Conservation (phyloP, 2,888 invertebrate genomes). For the Diploptera punctata region DNA sequence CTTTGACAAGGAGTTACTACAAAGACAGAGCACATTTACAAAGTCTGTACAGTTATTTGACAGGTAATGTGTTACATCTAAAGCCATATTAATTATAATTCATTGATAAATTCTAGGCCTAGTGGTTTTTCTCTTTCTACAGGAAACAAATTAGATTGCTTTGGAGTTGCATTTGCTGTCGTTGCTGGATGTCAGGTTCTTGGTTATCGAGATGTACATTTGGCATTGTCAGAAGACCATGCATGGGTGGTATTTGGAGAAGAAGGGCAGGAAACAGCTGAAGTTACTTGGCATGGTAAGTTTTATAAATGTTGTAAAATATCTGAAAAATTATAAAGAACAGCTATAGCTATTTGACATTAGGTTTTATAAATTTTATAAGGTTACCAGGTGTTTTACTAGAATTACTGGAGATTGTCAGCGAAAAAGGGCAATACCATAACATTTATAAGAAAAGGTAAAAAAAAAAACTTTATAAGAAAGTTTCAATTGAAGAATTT, state of each 20-base stretch:
- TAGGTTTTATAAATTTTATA: no score
- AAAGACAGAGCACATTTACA: constrained; percentile 95
- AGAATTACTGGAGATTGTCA: no score
- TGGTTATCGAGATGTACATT: constrained; percentile 88
- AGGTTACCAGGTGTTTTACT: no score
- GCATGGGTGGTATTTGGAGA: constrained; percentile 97
- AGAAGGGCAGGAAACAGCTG: constrained; percentile 81
- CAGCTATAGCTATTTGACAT: no score
- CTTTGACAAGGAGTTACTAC: constrained; percentile 89
- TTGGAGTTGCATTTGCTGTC: constrained; percentile 95
- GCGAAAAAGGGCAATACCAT: no score
- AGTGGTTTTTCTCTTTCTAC: constrained; percentile 45
- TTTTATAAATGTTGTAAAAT: no score
- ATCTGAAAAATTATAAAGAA: no score
- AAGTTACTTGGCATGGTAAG: constrained; percentile 78
- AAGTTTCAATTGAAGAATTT: no score
- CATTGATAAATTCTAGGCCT: neutral
- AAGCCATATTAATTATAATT: no score
- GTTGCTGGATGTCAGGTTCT: constrained; percentile 93
- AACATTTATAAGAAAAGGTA: no score
- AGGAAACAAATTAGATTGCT: constrained; percentile 92
- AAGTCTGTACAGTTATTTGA: constrained; percentile 91
- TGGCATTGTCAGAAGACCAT: constrained; percentile 95
- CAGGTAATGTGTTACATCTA: constrained; percentile 61
- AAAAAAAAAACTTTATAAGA: no score